Evolutionary conservation across 2,888 invertebrate genomes (phyloP), one percentile per base, ranked within the genome.

Genomic region (Ophioninae sp.): DNA sequence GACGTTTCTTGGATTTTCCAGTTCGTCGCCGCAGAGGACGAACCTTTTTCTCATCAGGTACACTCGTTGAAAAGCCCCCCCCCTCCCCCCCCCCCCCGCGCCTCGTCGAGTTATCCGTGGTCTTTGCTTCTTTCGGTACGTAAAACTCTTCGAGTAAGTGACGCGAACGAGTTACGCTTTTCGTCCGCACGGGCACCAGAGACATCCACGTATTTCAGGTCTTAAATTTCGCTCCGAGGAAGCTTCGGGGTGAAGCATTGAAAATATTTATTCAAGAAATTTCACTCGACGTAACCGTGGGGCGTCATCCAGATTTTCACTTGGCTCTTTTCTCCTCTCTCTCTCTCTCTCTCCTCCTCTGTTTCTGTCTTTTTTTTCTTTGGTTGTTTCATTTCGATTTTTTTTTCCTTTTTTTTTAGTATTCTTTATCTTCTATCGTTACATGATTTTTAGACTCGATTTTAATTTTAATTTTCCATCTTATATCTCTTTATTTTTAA

Each of bases 251-350:
- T 17, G 17, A 67, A 67, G 84, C 82, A 77, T 81, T 83, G 81
- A 81, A 83, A 86, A 86, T 87, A 85, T 87, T 86, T 88, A 86
- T 85, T 87, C 85, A 85, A 79, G 80, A 88, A 86, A 86, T 86
- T 86, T 85, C 56, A 79, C 30, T 65, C 62, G 67, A 68, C 64
- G 65, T 67, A 80, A 80, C 57, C 30, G 30, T 30, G 30, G 73
- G 69, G 68, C 65, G 73, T 65, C 57, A 67, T 74, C 61, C 72
- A 73, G 67, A 79, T 80, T 79, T 73, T 82, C 67, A 67, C 67
- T 78, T 56, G 73, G 57, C 73, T 65, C 70, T 67, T 61, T 39
- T 65, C 20, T 30, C 30, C 20, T 20, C 56, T 30, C 75, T 50
- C 62, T 61, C 23, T 6, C 56, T 57, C 67, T 41, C 65, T 39